Evolutionary conservation across 2,888 invertebrate species (phyloP).

Genomic region (Papilio gigon): DNA sequence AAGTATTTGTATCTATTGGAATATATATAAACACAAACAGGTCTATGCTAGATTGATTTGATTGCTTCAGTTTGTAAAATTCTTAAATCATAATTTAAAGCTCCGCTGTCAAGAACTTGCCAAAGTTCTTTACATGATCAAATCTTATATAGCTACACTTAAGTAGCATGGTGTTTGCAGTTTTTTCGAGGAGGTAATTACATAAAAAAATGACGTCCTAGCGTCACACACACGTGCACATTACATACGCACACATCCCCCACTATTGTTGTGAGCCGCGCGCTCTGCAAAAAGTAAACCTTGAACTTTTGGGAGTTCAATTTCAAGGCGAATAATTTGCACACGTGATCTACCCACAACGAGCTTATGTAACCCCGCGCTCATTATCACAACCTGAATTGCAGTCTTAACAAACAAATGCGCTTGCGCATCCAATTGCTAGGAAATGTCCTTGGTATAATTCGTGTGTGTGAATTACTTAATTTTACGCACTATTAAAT

Average conservation of each 20-base stretch:
- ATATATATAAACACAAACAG: too few species aligned
- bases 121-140: neutral
- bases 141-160: neutral
- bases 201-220: slow-evolving; percentile 43
- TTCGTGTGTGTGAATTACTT: neutral
- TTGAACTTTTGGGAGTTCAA: slow-evolving; percentile 78
- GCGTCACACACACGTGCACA: slow-evolving; percentile 43
- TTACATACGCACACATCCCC: slow-evolving; percentile 46
- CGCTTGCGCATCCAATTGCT: neutral
- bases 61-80: too few species aligned
- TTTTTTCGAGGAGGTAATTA: slow-evolving; percentile 43
- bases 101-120: neutral
- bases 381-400: slow-evolving; percentile 45
- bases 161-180: slow-evolving; percentile 9
- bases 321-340: slow-evolving; percentile 71
- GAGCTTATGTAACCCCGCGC: slow-evolving; percentile 67
- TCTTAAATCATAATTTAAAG: neutral
- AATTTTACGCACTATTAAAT: neutral
- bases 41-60: too few species aligned
- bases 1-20: neutral
- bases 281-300: slow-evolving; percentile 75
- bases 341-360: slow-evolving; percentile 66
- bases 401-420: slow-evolving; percentile 38
- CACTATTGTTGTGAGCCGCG: slow-evolving; percentile 64
- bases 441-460: neutral